Conservation (phyloP, 2,888 invertebrate species). For the Endomychus coccineus region DNA sequence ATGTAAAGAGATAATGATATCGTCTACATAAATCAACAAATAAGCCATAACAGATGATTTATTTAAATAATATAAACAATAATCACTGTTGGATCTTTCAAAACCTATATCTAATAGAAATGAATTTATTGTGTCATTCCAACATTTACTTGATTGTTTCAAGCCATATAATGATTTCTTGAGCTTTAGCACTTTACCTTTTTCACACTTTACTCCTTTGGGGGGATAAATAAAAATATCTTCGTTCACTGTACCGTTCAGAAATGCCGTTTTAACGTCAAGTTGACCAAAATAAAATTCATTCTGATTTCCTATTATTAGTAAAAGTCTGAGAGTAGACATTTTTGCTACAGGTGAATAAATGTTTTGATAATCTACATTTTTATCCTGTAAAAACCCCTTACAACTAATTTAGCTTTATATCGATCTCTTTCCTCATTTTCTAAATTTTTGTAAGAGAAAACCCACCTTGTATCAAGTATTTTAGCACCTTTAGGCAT, state of each 20-base stretch:
- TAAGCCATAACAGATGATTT: background rate
- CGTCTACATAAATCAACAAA: constrained; percentile 15
- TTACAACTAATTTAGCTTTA: constrained; percentile 6
- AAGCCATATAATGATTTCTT: constrained; percentile 16
- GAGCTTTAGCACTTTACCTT: constrained; percentile 11
- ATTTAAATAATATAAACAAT: constrained; percentile 11
- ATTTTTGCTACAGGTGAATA: constrained; percentile 8
- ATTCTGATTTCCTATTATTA: constrained; percentile 7
- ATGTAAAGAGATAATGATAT: constrained; percentile 10
- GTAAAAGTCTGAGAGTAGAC: constrained; percentile 2
- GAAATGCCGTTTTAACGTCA: constrained; percentile 8
- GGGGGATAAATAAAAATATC: constrained; percentile 11
- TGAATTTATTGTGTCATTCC: constrained; percentile 11
- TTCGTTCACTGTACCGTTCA: constrained; percentile 7
- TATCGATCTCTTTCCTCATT: constrained; percentile 2
- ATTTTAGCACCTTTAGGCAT: constrained; percentile 9
- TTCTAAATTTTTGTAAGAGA: constrained; percentile 8
- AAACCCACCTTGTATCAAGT: constrained; percentile 12
- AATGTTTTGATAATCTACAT: constrained; percentile 5
- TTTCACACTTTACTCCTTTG: constrained; percentile 2
- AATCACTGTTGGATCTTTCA: constrained; percentile 10
- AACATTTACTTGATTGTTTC: constrained; percentile 11
- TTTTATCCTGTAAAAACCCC: constrained; percentile 7
- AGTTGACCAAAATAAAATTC: constrained; percentile 5
- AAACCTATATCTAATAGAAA: constrained; percentile 7